phyloP scores from a whole-genome alignment of 1,140 invertebrate genomes.

The Bombus superbus region DNA sequence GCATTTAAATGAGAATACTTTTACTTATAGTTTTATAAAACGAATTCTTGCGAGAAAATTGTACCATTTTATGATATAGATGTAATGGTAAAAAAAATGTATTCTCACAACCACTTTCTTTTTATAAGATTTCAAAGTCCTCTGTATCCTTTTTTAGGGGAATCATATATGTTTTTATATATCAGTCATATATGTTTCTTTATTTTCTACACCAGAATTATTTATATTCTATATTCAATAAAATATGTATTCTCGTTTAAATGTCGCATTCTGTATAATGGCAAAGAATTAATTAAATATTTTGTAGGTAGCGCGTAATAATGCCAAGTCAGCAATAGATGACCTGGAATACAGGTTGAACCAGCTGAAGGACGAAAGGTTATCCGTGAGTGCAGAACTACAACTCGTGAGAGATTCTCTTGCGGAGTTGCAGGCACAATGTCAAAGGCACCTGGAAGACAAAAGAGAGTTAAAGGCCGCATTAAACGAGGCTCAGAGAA shows the following conservation, averaged over 20 bases:
- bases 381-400: slow-evolving; percentile 87
- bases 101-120: too few relatives aligned
- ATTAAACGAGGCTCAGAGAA: slow-evolving; percentile 87
- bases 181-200: too few relatives aligned
- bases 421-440: slow-evolving; percentile 88
- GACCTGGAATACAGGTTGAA: slow-evolving; percentile 91
- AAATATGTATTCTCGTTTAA: neutral
- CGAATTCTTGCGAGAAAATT: too few relatives aligned
- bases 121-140: too few relatives aligned
- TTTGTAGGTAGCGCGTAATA: slow-evolving; percentile 87
- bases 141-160: too few relatives aligned
- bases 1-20: too few relatives aligned
- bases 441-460: slow-evolving; percentile 90
- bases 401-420: slow-evolving; percentile 89
- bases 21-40: too few relatives aligned
- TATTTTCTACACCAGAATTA: too few relatives aligned
- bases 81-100: too few relatives aligned
- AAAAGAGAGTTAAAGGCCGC: slow-evolving; percentile 88
- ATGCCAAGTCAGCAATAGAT: slow-evolving; percentile 90
- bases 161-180: too few relatives aligned
- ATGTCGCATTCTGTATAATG: neutral
- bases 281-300: neutral
- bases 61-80: too few relatives aligned
- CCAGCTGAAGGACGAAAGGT: slow-evolving; percentile 88
- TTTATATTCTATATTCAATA: too few relatives aligned